A percentile compares a stretch with the other conserved stretches of the same genome.
Evolutionary conservation across 2,113 vertebrate genomes (phyloP).

Genomic region (Ctenodactylus gundi): DNA sequence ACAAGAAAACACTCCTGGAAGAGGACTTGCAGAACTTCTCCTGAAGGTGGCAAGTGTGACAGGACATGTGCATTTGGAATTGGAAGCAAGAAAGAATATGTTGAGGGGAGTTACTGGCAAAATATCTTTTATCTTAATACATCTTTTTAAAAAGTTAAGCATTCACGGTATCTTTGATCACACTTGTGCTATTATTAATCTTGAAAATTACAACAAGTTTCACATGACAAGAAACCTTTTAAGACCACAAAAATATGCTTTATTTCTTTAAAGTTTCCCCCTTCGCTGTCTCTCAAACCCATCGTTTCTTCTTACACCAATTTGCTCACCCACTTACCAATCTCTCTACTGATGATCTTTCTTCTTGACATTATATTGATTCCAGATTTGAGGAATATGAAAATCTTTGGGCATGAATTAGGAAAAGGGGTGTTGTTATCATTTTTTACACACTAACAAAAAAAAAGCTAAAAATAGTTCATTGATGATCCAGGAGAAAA

Average conservation of each 20-base stretch:
- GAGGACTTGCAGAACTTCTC: too few relatives aligned
- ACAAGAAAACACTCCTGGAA: too few relatives aligned
- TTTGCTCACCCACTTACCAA: neutral
- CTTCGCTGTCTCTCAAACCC: neutral
- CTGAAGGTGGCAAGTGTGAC: too few relatives aligned
- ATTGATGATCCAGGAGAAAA: neutral
- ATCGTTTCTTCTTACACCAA: neutral
- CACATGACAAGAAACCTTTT: neutral
- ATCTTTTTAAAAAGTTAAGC: too few relatives aligned
- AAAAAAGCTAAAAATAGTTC: conserved; percentile 6
- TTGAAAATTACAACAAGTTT: neutral
- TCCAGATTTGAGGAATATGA: neutral
- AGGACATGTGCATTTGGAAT: too few relatives aligned
- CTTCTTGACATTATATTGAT: neutral
- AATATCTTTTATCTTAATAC: too few relatives aligned
- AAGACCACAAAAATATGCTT: neutral
- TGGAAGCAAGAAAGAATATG: too few relatives aligned
- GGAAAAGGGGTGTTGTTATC: neutral
- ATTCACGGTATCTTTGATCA: too few relatives aligned
- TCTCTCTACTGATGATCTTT: neutral
- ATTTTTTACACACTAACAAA: neutral
- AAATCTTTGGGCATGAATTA: neutral
- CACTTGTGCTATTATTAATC: neutral
- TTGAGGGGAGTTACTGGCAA: too few relatives aligned
- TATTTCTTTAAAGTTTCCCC: neutral